Percentiles rank a stretch among this genome's conserved stretches.
phyloP scores from a whole-genome alignment of 2,797 vertebrate genomes.

The Phoeniculus purpureus region DNA sequence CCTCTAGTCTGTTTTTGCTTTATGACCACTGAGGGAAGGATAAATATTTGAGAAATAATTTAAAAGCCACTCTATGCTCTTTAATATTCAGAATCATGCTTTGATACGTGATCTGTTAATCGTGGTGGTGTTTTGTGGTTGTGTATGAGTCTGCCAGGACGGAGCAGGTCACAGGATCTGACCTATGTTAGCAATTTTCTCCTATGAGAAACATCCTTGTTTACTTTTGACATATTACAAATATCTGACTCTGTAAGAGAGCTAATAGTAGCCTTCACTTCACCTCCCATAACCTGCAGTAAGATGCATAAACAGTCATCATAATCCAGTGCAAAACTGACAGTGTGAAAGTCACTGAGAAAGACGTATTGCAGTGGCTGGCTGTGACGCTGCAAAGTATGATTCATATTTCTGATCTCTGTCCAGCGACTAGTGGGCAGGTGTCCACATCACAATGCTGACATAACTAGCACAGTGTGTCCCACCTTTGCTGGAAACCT shows the following conservation, averaged over 20 bases:
- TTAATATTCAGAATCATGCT: background rate
- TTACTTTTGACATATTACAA: conserved; percentile 2
- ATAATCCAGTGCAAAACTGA: conserved; percentile 19
- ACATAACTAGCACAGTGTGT: conserved; percentile 10
- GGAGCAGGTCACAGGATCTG: background rate
- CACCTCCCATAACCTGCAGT: conserved; percentile 34
- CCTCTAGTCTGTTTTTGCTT: background rate
- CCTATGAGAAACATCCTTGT: background rate
- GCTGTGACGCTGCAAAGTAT: background rate
- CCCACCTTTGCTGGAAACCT: conserved; percentile 24
- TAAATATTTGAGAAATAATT: background rate
- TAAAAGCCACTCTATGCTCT: background rate
- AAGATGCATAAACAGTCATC: conserved; percentile 30
- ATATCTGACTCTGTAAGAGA: background rate
- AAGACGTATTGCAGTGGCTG: conserved; percentile 25
- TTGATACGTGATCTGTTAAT: background rate
- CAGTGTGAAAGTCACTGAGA: conserved; percentile 30
- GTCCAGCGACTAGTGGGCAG: conserved; percentile 46
- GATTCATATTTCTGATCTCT: conserved; percentile 53
- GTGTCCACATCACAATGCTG: conserved; percentile 38
- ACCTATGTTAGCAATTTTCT: background rate
- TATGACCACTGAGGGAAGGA: background rate
- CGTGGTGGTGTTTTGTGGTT: background rate
- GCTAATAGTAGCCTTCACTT: conserved; percentile 1
- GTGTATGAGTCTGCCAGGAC: background rate